Conservation (phyloP, 2,113 vertebrate genomes). For the Phylloscopus trochilus region DNA sequence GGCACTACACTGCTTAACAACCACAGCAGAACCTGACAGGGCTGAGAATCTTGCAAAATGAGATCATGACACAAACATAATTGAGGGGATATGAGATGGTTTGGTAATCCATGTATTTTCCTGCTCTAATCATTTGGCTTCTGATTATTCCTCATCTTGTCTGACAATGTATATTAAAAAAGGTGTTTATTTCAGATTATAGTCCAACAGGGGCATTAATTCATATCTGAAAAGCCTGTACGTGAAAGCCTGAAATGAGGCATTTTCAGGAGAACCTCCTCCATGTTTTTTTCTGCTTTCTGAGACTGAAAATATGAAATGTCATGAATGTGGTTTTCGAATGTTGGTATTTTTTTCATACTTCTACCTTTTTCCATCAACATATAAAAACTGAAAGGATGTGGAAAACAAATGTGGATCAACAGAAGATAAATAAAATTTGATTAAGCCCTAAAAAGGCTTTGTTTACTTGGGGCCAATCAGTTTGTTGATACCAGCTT, state of each 20-base stretch:
- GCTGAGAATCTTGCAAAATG: background rate
- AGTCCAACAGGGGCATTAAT: background rate
- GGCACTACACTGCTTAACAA: background rate
- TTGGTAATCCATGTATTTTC: background rate
- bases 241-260: background rate
- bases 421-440: background rate
- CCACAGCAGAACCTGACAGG: background rate
- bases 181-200: background rate
- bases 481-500: background rate
- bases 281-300: background rate
- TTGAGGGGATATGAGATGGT: background rate
- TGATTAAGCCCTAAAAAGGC: background rate
- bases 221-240: background rate
- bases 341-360: background rate
- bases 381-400: background rate
- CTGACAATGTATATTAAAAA: background rate
- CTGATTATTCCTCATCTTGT: background rate
- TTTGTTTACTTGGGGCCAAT: background rate
- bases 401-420: background rate
- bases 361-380: background rate
- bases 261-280: background rate
- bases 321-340: background rate
- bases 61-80: background rate
- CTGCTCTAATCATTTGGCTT: background rate
- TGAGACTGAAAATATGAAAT: background rate